Conservation (phyloP, 2,888 invertebrate genomes). For the Pseudolycoriella hygida region DNA sequence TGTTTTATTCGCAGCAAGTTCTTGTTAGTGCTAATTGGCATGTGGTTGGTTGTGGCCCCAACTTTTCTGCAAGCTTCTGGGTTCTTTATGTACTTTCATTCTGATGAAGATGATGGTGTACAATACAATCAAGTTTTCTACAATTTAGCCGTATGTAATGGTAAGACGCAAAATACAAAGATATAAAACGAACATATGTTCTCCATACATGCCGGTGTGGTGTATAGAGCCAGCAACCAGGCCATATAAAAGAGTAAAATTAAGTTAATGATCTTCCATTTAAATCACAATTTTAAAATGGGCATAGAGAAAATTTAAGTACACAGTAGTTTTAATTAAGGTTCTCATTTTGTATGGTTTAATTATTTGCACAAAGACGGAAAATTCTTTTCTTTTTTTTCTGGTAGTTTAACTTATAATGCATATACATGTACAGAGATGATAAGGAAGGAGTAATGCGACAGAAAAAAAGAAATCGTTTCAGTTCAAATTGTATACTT, state of each 20-base stretch:
- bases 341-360: background rate
- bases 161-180: too few species aligned
- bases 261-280: conserved; percentile 4
- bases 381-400: background rate
- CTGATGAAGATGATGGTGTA: too few species aligned
- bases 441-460: background rate
- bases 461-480: background rate
- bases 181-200: background rate
- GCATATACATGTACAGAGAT: background rate
- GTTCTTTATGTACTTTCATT: conserved; percentile 1
- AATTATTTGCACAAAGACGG: background rate
- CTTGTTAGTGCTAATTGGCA: conserved; percentile 9
- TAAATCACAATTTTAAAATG: conserved; percentile 3
- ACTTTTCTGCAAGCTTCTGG: conserved; percentile 7
- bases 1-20: conserved; percentile 4
- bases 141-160: too few species aligned
- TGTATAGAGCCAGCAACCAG: too few species aligned
- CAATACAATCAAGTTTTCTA: too few species aligned
- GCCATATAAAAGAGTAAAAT: conserved; percentile 1
- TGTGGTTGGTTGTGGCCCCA: conserved; percentile 4
- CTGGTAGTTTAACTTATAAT: background rate
- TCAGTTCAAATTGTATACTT: background rate
- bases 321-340: background rate
- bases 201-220: background rate
- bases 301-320: background rate